phyloP scores from a whole-genome alignment of 2,888 invertebrate species.

The Synanthedon myopaeformis region DNA sequence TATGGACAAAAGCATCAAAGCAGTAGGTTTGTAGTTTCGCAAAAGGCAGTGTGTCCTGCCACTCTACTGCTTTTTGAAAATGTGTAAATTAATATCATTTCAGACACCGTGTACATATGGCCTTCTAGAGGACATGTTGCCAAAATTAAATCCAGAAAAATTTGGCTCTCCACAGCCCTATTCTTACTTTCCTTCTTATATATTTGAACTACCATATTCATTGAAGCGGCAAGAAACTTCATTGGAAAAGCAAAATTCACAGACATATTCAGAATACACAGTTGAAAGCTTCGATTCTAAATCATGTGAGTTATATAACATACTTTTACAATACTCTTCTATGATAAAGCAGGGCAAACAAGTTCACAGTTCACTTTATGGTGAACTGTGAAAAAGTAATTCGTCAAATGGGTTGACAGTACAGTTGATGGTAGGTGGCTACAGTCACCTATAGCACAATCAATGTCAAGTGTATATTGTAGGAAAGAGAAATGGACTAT shows the following conservation, averaged over 20 bases:
- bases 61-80: not conserved
- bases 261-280: slow-evolving; percentile 41
- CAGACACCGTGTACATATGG: slow-evolving; percentile 64
- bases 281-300: slow-evolving; percentile 52
- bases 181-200: slow-evolving; percentile 50
- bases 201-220: slow-evolving; percentile 57
- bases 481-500: too few relatives aligned
- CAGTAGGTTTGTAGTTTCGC: too few relatives aligned
- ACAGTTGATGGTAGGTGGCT: too few relatives aligned
- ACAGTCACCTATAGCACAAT: too few relatives aligned
- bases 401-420: too few relatives aligned
- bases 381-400: too few relatives aligned
- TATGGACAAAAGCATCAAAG: too few relatives aligned
- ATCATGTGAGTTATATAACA: slow-evolving; percentile 34
- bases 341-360: too few relatives aligned
- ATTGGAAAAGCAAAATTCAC: slow-evolving; percentile 25
- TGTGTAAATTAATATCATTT: slow-evolving; percentile 12
- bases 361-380: too few relatives aligned
- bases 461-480: too few relatives aligned
- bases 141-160: slow-evolving; percentile 35
- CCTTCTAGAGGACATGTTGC: slow-evolving; percentile 52
- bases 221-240: slow-evolving; percentile 23
- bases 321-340: not conserved
- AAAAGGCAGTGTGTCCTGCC: too few relatives aligned
- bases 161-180: slow-evolving; percentile 61